Base-by-base conservation (phyloP, 1,140 invertebrate species). In the Himalopsyche phryganea region DNA sequence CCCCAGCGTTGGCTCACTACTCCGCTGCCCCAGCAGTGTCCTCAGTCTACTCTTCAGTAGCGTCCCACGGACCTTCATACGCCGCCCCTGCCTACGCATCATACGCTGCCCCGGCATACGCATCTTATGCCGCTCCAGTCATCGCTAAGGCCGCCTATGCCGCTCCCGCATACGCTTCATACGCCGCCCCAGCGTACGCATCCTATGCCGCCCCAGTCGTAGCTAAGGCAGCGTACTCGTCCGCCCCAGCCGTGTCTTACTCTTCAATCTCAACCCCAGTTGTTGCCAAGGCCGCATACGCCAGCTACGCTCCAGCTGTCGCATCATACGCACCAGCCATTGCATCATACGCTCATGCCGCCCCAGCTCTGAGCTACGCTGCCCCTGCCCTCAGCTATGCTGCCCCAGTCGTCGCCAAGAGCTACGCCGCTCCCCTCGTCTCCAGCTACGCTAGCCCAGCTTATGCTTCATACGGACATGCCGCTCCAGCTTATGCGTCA, bases 221-320 rank as follows among this genome's bases (percentile, higher is more conserved):
- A 6, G 20, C 66, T 7, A 65, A 68, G 68, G 61, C 51, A 68
- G 49, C 67, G 52, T 60, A 60, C 41, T 50, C 58, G 13, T 50
- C 50, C 33, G 58, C 50, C 17, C 58, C 58, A 6, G 60, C 61
- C 48, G 28, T 47, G 13, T 15, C 19, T 58, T 28, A 58, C 14
- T 13, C 67, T 41, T 60, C 67, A 23, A 76, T 78, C 55, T 76
- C 79, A 23, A 60, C 33, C 51, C 50, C 49, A 60, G 71, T 71
- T 32, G 76, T 79, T n/a, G 69, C 80, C 36, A 73, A 81, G 55
- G 72, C 75, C 15, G 69, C 68, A 62, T 80, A 78, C 69, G 68
- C 69, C 50, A 9, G 4, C 23, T 67, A 68, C 45, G 77, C 63
- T 38, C 60, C 57, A 42, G 49, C 49, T 38, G 61, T 59, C 45